Conservation (phyloP, 2,797 vertebrate genomes). For the Acanthis flammea region DNA sequence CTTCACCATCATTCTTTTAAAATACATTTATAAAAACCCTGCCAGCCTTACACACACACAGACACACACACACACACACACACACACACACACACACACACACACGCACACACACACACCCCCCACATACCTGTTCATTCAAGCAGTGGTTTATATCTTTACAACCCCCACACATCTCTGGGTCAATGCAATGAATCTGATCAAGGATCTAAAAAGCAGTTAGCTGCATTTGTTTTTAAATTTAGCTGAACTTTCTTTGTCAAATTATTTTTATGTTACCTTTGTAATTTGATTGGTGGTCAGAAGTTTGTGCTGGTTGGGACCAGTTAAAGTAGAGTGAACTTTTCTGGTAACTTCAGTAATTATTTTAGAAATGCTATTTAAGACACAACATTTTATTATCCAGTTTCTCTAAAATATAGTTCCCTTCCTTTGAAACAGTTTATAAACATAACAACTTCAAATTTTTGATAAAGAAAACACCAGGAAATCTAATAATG, state of each 20-base stretch:
- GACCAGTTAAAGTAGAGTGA: neutral
- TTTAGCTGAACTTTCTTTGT: neutral
- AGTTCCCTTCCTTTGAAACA: neutral
- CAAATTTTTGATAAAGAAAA: neutral
- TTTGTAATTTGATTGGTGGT: neutral
- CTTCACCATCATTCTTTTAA: neutral
- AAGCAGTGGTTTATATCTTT: neutral
- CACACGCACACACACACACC: too few relatives aligned
- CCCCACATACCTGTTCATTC: neutral
- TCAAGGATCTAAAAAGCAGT: neutral
- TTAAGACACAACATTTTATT: neutral
- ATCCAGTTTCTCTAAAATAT: neutral
- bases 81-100: too few relatives aligned
- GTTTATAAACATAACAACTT: neutral
- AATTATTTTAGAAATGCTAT: neutral
- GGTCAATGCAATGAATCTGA: neutral
- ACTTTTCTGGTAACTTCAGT: neutral
- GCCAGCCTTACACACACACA: neutral
- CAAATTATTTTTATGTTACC: neutral
- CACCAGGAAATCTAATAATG: neutral
- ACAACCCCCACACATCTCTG: neutral
- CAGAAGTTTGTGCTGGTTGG: neutral
- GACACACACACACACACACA: too few relatives aligned
- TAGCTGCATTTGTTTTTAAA: neutral
- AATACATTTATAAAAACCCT: neutral